Percentiles rank a stretch among this genome's conserved stretches.
Evolutionary conservation across 2,797 vertebrate genomes (phyloP).

Genomic region (Dendrocincla fuliginosa): DNA sequence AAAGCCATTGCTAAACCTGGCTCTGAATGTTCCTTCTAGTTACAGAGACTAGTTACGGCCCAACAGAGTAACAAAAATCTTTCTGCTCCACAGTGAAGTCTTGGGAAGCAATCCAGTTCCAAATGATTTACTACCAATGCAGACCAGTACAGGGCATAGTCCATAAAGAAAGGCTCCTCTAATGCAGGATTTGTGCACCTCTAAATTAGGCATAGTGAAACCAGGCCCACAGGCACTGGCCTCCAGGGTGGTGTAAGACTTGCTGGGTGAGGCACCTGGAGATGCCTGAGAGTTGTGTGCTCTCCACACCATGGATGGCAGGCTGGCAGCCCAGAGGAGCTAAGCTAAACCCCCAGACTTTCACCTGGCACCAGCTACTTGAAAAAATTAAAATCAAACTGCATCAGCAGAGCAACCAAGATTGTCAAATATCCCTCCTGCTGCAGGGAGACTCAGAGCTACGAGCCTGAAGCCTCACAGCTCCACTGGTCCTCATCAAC

Average conservation of each 20-base stretch:
- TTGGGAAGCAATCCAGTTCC: constrained; percentile 7
- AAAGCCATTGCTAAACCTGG: background rate
- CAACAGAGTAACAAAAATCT: background rate
- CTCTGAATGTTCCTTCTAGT: background rate
- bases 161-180: background rate
- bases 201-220: constrained; percentile 1
- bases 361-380: background rate
- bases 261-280: background rate
- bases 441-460: background rate
- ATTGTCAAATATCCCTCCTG: background rate
- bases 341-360: background rate
- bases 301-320: background rate
- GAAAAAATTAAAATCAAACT: background rate
- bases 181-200: background rate
- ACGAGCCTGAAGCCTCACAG: background rate
- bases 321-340: background rate
- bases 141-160: background rate
- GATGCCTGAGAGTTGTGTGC: background rate
- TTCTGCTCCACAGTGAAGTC: background rate
- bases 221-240: background rate
- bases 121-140: background rate
- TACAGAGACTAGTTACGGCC: background rate
- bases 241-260: background rate
- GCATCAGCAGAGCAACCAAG: background rate
- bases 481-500: background rate